These are phyloP conservation scores for Triplophysa dalaica DNA, from an alignment of 2,113 vertebrate species.

Conservation along the genomic window DNA sequence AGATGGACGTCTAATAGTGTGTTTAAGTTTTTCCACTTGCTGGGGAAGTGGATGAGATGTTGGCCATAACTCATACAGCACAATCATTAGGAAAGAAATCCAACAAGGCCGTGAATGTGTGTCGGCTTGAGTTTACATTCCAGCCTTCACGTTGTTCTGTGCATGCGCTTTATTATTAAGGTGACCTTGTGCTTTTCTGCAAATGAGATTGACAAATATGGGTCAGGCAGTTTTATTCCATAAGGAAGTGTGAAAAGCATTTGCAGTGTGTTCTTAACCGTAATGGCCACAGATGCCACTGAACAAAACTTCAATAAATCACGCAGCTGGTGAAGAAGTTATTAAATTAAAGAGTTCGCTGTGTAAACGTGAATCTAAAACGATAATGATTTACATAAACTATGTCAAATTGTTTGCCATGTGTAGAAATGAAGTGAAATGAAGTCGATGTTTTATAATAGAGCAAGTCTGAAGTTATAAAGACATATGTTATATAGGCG, in stretches of 20 bases:
- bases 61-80: constrained; percentile 52
- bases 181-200: constrained; percentile 50
- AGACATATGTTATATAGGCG: too few species aligned
- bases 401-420: constrained; percentile 46
- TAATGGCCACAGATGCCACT: constrained; percentile 51
- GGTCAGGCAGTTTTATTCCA: constrained; percentile 52
- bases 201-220: constrained; percentile 56
- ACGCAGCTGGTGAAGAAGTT: constrained; percentile 53
- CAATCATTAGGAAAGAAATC: constrained; percentile 54
- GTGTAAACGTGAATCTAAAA: constrained; percentile 55
- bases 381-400: constrained; percentile 54
- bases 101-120: constrained; percentile 39
- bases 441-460: neutral
- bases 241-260: constrained; percentile 54
- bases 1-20: constrained; percentile 59
- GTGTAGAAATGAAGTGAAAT: constrained; percentile 48
- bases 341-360: constrained; percentile 56
- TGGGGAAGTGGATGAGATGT: constrained; percentile 46
- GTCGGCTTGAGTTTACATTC: constrained; percentile 35
- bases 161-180: constrained; percentile 50
- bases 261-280: constrained; percentile 52
- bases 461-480: too few species aligned
- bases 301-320: constrained; percentile 53
- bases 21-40: constrained; percentile 52
- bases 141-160: constrained; percentile 49